phyloP scores from a whole-genome alignment of 2,888 invertebrate species.

The Liopterus haemorrhoidalis region DNA sequence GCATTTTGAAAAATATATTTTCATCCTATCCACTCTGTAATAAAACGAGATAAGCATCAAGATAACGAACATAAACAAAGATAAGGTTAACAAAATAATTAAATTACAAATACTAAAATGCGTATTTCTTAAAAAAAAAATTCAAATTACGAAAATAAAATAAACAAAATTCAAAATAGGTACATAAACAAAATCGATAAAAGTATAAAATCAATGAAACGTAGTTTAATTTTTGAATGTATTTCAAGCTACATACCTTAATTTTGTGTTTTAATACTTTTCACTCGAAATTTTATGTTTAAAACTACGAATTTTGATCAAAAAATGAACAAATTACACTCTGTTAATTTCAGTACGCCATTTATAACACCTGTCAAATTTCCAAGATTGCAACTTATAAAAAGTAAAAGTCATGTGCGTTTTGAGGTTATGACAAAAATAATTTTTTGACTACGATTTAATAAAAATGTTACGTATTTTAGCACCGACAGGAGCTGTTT shows the following conservation, averaged over 20 bases:
- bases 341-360: conserved; percentile 16
- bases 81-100: too few species aligned
- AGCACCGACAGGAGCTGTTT: not conserved
- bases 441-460: conserved; percentile 11
- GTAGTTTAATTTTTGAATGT: not conserved
- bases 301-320: too few species aligned
- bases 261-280: too few species aligned
- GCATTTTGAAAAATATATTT: conserved; percentile 11
- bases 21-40: conserved; percentile 9
- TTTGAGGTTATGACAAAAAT: not conserved
- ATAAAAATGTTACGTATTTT: conserved; percentile 13
- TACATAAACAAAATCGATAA: conserved; percentile 8
- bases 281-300: too few species aligned
- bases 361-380: conserved; percentile 4
- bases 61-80: too few species aligned
- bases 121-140: not conserved
- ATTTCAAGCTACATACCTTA: too few species aligned
- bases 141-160: not conserved
- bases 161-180: conserved; percentile 3
- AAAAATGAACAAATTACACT: conserved; percentile 6
- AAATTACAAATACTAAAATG: not conserved
- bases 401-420: not conserved
- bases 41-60: not conserved
- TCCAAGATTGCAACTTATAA: not conserved
- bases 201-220: conserved; percentile 1